Percentiles rank a stretch among this genome's conserved stretches.
Evolutionary conservation across 2,797 vertebrate genomes (phyloP).

Genomic region (Clarias pachynema): DNA sequence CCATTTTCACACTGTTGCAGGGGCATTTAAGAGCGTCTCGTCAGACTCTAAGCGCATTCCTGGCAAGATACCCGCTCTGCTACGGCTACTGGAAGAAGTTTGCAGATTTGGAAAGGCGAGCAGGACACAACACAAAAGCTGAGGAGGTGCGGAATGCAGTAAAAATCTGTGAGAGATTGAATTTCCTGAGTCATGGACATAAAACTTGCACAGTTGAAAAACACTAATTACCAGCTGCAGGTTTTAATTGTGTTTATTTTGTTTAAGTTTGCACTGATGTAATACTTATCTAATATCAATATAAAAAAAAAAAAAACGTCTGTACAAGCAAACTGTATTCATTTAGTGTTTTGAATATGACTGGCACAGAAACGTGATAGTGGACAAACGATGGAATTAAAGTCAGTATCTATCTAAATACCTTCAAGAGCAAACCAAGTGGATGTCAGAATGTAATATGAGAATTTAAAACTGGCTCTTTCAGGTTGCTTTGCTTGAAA

Average conservation of each 20-base stretch:
- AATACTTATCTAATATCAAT: no score
- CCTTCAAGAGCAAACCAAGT: not conserved
- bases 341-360: not conserved
- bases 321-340: not conserved
- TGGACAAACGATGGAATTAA: not conserved
- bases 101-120: conserved; percentile 80
- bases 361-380: not conserved
- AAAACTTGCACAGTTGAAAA: not conserved
- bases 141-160: conserved; percentile 74
- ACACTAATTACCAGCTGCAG: not conserved
- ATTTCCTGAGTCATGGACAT: not conserved
- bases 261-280: no score
- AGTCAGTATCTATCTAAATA: not conserved
- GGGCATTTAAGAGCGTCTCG: conserved; percentile 75
- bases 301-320: not conserved
- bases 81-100: conserved; percentile 91
- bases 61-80: conserved; percentile 81
- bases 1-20: conserved; percentile 60
- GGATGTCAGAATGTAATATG: not conserved
- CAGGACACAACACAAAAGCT: conserved; percentile 69
- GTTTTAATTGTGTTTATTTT: not conserved
- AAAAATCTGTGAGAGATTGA: not conserved
- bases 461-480: not conserved
- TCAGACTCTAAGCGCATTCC: conserved; percentile 78
- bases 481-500: not conserved